These are phyloP conservation scores for Aurelia sp. DNA, from an alignment of 30 jellyfish, hydroid and myxozoan species.

Conservation along the genomic window DNA sequence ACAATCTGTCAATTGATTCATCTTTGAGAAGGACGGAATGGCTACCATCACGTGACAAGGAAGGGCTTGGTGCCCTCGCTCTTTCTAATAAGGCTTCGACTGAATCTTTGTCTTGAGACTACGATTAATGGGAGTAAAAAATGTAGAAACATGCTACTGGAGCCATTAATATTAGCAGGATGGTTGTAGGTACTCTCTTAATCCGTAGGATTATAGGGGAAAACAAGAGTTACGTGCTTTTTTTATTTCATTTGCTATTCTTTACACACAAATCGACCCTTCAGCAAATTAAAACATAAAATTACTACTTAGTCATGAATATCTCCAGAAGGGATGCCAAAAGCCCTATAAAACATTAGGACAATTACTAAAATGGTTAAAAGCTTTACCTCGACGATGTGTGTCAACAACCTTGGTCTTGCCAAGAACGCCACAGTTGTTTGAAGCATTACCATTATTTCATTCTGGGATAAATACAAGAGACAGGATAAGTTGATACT, in stretches of 20 bases:
- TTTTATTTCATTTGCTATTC: no score
- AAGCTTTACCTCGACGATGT: conserved; percentile 54
- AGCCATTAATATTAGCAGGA: no score
- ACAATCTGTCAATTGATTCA: conserved; percentile 7
- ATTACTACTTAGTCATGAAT: no score
- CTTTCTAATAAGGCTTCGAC: conserved; percentile 32
- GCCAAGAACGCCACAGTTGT: conserved; percentile 67
- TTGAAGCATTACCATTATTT: conserved; percentile 34
- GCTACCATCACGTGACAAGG: conserved; percentile 55
- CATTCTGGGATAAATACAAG: conserved; percentile 16
- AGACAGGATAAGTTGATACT: no score
- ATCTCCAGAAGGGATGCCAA: no score
- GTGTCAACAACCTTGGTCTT: conserved; percentile 58
- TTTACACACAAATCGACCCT: no score
- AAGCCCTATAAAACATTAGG: no score
- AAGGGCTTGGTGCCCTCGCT: conserved; percentile 73
- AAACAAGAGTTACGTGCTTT: no score
- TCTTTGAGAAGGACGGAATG: conserved; percentile 17
- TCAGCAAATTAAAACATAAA: no score
- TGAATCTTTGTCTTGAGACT: conserved; percentile 32
- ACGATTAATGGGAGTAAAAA: neutral
- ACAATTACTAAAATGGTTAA: no score
- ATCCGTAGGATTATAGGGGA: no score
- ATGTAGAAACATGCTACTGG: neutral
- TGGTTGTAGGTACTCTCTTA: no score